phyloP scores from a whole-genome alignment of 2,113 vertebrate species.

The Gasterosteus aculeatus region DNA sequence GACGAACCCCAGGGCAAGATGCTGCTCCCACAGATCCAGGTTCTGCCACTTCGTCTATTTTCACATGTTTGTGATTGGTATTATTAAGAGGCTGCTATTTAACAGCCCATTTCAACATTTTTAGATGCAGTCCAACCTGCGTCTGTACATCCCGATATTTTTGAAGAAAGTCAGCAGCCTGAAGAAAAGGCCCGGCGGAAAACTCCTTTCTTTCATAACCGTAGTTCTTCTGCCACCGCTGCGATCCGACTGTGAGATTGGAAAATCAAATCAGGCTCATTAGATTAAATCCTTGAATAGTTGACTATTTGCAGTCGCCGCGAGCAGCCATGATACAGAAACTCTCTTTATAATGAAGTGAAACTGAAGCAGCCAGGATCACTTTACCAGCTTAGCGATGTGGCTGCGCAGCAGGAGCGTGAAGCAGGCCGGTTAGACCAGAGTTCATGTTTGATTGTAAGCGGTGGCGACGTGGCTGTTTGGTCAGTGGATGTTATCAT shows the following conservation, averaged over 20 bases:
- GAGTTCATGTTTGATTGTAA: constrained; percentile 44
- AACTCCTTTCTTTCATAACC: neutral
- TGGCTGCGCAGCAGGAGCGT: constrained; percentile 2
- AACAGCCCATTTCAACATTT: too few species aligned
- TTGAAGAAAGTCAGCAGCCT: neutral
- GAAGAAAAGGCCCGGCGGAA: neutral
- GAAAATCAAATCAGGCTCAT: neutral
- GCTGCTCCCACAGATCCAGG: too few species aligned
- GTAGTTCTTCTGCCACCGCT: neutral
- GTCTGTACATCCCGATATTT: neutral
- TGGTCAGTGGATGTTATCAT: constrained; percentile 17
- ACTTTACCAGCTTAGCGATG: neutral
- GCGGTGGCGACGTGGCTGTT: constrained; percentile 28
- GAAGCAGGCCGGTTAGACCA: neutral
- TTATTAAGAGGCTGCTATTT: too few species aligned
- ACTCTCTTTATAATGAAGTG: neutral
- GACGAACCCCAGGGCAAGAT: too few species aligned
- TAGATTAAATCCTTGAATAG: neutral
- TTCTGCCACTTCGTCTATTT: too few species aligned
- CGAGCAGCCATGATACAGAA: too few species aligned
- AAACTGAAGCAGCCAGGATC: neutral
- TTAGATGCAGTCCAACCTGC: too few species aligned
- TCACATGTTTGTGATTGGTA: too few species aligned
- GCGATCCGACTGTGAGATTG: neutral
- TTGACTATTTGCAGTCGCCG: neutral